Evolutionary conservation across 2,888 invertebrate genomes (phyloP).

Genomic region (Sclerodermus sp.): DNA sequence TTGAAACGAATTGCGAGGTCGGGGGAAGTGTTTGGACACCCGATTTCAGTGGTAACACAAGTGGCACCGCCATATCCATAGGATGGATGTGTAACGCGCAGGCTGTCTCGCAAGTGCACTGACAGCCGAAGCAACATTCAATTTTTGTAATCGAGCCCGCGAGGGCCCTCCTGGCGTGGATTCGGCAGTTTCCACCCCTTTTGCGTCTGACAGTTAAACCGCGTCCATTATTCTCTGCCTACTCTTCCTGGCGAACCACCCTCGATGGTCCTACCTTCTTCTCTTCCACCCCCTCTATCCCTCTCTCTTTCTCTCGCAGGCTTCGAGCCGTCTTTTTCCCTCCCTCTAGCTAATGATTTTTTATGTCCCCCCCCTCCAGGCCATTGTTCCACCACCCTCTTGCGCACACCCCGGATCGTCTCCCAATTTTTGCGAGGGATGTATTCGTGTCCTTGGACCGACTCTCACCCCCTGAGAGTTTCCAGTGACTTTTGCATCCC

Average conservation of each 20-base stretch:
- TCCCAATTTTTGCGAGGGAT: too few relatives aligned
- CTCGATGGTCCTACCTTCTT: too few relatives aligned
- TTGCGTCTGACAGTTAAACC: slow-evolving; percentile 39
- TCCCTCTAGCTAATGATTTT: background rate
- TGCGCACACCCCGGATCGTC: too few relatives aligned
- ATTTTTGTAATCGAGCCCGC: slow-evolving; percentile 38
- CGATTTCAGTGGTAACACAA: background rate
- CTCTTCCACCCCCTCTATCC: slow-evolving; percentile 2
- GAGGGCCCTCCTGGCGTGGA: slow-evolving; percentile 27
- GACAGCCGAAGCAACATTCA: slow-evolving; percentile 39
- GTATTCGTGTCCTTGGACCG: too few relatives aligned
- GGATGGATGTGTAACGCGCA: background rate
- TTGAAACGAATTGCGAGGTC: too few relatives aligned
- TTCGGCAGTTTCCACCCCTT: slow-evolving; percentile 37
- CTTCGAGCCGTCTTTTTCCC: slow-evolving; percentile 10
- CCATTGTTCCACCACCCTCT: too few relatives aligned
- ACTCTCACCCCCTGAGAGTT: too few relatives aligned
- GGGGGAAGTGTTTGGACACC: background rate
- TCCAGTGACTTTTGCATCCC: too few relatives aligned
- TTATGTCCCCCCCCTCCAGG: slow-evolving; percentile 4
- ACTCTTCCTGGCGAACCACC: too few relatives aligned
- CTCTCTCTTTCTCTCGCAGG: background rate
- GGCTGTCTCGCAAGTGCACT: slow-evolving; percentile 18
- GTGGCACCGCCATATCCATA: background rate
- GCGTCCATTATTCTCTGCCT: slow-evolving; percentile 33